Evolutionary conservation across 2,888 invertebrate genomes (phyloP), one percentile per base, ranked within the genome.

Genomic region (Drosophila mimetica): DNA sequence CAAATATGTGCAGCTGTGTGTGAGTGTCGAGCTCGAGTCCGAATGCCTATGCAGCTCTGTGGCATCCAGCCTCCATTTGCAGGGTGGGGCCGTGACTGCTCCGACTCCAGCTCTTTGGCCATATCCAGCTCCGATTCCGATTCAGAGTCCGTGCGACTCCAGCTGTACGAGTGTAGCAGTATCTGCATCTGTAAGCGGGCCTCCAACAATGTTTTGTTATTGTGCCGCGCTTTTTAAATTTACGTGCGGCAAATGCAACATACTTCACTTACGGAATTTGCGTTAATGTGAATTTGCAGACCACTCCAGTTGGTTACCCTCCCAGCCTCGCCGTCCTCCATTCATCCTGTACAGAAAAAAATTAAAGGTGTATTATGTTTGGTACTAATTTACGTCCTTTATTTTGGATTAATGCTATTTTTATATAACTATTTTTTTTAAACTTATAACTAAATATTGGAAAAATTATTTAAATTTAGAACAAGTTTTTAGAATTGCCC

Each of bases 241-340:
- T 89, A 89, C 85, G 88, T 89, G 76, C 85, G 77, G 89, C 83
- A 89, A 89, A 89, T 89, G 81, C 79, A 88, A 86, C 83, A 86
- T 89, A 80, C 81, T 86, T 79, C 89, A 86, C 86, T 89, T 89
- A 75, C 86, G 85, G 86, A 79, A 86, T 86, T 89, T 89, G 79
- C 86, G 81, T 88, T 86, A 89, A 89, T 89, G 89, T 77, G 85
- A 73, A 89, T 84, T 88, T 77, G 83, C 79, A 86, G 88, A 89
- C 89, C 89, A 89, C 89, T 89, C 89, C 88, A 88, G 73, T 75
- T 76, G 73, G 57, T 61, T 51, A 48, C 41, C 41, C 18, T 18
- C n/a, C n/a, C 20, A 4, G 25, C n/a, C 47, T 6, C 41, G 16
- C 13, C 37, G 25, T 46, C 13, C 18, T 5, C 53, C 22, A 28